phyloP scores from a whole-genome alignment of 2,797 vertebrate species.

The Enteromius unitaeniatus region DNA sequence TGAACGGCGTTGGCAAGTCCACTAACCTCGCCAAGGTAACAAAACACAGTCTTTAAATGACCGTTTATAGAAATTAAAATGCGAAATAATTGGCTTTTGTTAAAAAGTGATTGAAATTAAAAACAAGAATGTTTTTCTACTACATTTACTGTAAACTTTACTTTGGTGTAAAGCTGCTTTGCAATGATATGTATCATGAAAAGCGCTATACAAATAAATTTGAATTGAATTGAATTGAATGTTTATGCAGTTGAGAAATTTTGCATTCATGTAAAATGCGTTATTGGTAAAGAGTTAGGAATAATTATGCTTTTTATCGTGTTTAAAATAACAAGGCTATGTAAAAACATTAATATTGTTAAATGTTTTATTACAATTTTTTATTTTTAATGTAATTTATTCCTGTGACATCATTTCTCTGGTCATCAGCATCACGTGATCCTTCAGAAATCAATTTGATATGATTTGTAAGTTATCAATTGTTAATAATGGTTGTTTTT shows the following conservation, averaged over 20 bases:
- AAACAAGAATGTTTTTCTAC: background rate
- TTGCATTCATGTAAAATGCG: background rate
- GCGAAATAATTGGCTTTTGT: background rate
- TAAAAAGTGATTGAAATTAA: background rate
- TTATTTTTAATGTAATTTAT: conserved; percentile 3
- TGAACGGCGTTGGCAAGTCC: conserved; percentile 97
- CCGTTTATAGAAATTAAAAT: background rate
- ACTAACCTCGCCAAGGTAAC: conserved; percentile 96
- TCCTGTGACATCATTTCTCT: background rate
- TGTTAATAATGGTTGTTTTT: background rate
- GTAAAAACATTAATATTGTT: background rate
- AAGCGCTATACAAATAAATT: no score
- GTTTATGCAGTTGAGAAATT: background rate
- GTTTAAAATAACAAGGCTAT: background rate
- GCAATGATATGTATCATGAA: no score
- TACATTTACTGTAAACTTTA: no score
- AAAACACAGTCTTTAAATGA: background rate
- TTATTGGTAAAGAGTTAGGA: background rate
- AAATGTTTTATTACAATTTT: background rate
- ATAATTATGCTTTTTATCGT: background rate
- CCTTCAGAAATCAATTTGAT: background rate
- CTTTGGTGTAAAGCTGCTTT: no score
- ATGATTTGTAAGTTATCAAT: background rate
- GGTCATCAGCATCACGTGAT: background rate
- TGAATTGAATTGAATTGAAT: no score